phyloP scores from a whole-genome alignment of 2,888 invertebrate genomes.

The Pterostichus niger region DNA sequence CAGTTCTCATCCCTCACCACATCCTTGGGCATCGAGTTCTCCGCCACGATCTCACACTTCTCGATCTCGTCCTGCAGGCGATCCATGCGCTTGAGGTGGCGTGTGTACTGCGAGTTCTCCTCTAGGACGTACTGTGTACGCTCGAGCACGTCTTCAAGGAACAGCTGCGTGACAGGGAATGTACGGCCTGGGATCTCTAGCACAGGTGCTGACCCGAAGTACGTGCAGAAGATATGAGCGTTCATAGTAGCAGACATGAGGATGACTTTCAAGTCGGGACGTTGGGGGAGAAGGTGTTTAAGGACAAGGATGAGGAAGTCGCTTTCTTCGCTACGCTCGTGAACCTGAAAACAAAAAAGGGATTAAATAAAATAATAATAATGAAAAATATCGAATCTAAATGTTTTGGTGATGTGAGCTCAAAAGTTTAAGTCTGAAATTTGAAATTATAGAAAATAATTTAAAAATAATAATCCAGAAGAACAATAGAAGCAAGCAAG shows the following conservation, averaged over 20 bases:
- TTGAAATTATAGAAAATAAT: too few relatives aligned
- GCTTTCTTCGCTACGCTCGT: slow-evolving; percentile 93
- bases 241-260: slow-evolving; percentile 97
- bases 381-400: background rate
- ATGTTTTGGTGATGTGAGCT: too few relatives aligned
- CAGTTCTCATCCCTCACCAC: slow-evolving; percentile 86
- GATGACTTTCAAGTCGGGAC: slow-evolving; percentile 89
- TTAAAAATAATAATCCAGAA: too few relatives aligned
- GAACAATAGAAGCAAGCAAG: too few relatives aligned
- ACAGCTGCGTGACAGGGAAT: slow-evolving; percentile 89
- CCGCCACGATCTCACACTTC: slow-evolving; percentile 81
- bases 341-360: slow-evolving; percentile 78
- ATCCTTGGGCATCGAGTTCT: slow-evolving; percentile 80
- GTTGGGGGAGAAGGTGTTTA: slow-evolving; percentile 85
- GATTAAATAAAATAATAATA: background rate
- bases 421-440: too few relatives aligned
- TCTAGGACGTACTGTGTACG: slow-evolving; percentile 81
- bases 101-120: slow-evolving; percentile 82
- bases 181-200: slow-evolving; percentile 91
- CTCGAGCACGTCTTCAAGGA: slow-evolving; percentile 90
- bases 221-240: slow-evolving; percentile 89
- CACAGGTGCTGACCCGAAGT: slow-evolving; percentile 89
- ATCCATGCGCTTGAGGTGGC: slow-evolving; percentile 81
- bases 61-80: slow-evolving; percentile 79
- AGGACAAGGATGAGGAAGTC: slow-evolving; percentile 93